Evolutionary conservation across 2,888 invertebrate species (phyloP).

Genomic region (Spicauda simplicius): DNA sequence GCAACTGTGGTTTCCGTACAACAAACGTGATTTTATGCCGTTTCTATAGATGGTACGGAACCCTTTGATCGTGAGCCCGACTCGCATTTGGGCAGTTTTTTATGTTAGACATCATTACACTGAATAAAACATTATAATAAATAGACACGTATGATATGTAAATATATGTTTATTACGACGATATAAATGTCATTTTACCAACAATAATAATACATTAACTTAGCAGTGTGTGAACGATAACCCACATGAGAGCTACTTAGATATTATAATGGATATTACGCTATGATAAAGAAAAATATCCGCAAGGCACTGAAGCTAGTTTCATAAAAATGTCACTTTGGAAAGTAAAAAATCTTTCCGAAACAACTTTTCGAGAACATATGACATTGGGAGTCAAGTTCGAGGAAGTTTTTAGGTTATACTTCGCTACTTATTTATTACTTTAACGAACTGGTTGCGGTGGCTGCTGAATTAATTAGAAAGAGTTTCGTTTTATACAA

Average conservation of each 20-base stretch:
- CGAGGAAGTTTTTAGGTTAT: slow-evolving; percentile 6
- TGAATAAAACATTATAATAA: no score
- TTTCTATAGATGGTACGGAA: no score
- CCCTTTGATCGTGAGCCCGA: no score
- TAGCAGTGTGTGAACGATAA: background rate
- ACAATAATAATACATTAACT: no score
- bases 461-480: background rate
- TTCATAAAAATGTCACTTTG: slow-evolving; percentile 9
- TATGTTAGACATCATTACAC: no score
- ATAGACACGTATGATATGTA: no score
- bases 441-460: background rate
- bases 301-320: slow-evolving; percentile 5
- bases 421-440: slow-evolving; percentile 4
- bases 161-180: no score
- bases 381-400: slow-evolving; percentile 18
- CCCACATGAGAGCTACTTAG: background rate
- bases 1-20: no score
- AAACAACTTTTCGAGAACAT: slow-evolving; percentile 18
- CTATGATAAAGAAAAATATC: slow-evolving; percentile 2
- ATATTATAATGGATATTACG: slow-evolving; percentile 3
- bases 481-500: background rate
- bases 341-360: slow-evolving; percentile 17
- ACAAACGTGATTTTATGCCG: no score
- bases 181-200: no score
- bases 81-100: no score